Conservation (phyloP, 1,140 invertebrate species). For the Heliconius himera region DNA sequence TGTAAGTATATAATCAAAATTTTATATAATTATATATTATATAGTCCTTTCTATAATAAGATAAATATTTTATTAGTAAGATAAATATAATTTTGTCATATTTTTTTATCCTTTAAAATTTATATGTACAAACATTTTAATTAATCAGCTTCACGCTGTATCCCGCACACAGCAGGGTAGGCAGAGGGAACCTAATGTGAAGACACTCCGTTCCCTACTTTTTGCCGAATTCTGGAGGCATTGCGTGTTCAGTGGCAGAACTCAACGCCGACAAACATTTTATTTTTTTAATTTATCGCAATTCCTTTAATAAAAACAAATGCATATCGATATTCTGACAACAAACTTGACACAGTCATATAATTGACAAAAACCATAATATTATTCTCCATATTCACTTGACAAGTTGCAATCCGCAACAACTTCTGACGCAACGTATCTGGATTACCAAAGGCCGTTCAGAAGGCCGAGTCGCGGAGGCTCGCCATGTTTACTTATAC, state of each 20-base stretch:
- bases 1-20: background rate
- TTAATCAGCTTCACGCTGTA: no score
- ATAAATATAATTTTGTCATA: no score
- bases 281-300: no score
- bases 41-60: background rate
- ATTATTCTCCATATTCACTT: slow-evolving; percentile 11
- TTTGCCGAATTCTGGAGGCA: no score
- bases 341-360: background rate
- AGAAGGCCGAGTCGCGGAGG: slow-evolving; percentile 26
- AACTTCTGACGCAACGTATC: slow-evolving; percentile 28
- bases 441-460: slow-evolving; percentile 8
- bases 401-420: slow-evolving; percentile 18
- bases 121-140: no score
- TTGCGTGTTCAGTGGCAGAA: no score
- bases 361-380: slow-evolving; percentile 28
- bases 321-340: background rate
- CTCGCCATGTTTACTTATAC: slow-evolving; percentile 33
- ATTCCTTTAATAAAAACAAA: background rate
- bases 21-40: background rate
- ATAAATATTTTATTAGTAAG: background rate
- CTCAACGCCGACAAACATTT: no score
- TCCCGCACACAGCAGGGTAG: no score
- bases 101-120: no score
- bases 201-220: no score
- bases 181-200: no score